Base-by-base conservation (phyloP, 2,113 vertebrate species). In the Chaetodon trifascialis region DNA sequence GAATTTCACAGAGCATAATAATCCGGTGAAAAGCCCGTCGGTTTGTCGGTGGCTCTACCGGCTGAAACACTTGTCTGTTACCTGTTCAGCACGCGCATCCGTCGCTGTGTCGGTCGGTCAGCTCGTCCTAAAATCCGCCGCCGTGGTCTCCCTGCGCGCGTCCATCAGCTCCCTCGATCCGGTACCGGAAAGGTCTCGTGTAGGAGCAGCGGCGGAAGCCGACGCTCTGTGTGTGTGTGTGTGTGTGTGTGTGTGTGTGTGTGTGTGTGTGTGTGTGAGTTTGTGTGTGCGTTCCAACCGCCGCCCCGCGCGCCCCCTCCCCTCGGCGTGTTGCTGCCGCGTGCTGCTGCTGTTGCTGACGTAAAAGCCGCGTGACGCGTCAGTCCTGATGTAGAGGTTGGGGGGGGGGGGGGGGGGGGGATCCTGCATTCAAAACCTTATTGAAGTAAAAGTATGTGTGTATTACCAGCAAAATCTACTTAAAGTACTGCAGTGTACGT, bases 321-420 rank as follows among this genome's bases (percentile, higher is more conserved):
- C 44, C 52, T 46, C 25, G 7, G 75, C 44, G 44, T 55, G 58
- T 11, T 12, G 58, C 58, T 30, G 6, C 76, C 79, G 52, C 74
- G 65, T 82, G 81, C 82, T n/a, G n/a, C 73, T 38, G 62, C 65
- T 54, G 70, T 9, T 46, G 40, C 38, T 88, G 85, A 86, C 87
- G 89, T 76, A 11, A 17, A 4, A 30, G 51, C 65, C 71, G 30
- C 72, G 85, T 90, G 89, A 86, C 84, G 58, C 52, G 63, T 62
- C 73, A 47, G 47, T 19, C 21, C 55, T 73, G 79, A 79, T 54
- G 46, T 46, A 46, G 34, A 21, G n/a, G 16, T 49, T 60, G 63
- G 11, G 16, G 44, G 52, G 56, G 68, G 40, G 30, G 64, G 38
- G 16, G 40, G 17, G 25, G 5, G 59, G 2, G 56, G 23, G 5